Evolutionary conservation across 1,140 invertebrate genomes (phyloP).

Genomic region (Drosophila virilis): DNA sequence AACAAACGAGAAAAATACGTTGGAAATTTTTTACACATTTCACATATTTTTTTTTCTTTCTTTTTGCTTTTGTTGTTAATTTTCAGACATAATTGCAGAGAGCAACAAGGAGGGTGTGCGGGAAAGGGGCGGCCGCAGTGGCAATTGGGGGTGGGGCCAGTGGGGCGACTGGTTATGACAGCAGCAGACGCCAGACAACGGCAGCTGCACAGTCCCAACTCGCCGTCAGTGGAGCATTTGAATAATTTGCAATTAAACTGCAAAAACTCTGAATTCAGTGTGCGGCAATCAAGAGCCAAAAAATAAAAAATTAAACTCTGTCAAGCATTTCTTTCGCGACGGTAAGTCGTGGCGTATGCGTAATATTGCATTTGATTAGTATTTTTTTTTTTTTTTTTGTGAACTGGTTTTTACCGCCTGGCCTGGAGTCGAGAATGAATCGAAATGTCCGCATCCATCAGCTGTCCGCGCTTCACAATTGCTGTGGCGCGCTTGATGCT

Average conservation of each 20-base stretch:
- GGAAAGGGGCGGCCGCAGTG: neutral
- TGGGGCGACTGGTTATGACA: constrained; percentile 72
- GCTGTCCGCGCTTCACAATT: constrained; percentile 59
- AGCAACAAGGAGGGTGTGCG: constrained; percentile 32
- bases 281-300: constrained; percentile 25
- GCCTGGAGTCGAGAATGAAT: constrained; percentile 39
- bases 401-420: neutral
- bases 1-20: constrained; percentile 49
- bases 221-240: constrained; percentile 56
- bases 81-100: constrained; percentile 73
- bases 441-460: constrained; percentile 77
- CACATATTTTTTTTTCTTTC: constrained; percentile 42
- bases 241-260: constrained; percentile 77
- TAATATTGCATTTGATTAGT: constrained; percentile 60
- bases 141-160: constrained; percentile 1
- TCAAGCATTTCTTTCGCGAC: constrained; percentile 44
- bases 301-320: constrained; percentile 4
- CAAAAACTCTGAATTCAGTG: constrained; percentile 64
- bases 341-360: constrained; percentile 63
- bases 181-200: constrained; percentile 47
- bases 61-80: constrained; percentile 62
- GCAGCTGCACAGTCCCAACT: constrained; percentile 46
- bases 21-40: constrained; percentile 54
- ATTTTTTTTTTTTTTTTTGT: too few species aligned
- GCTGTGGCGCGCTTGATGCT: constrained; percentile 45